phyloP scores from a whole-genome alignment of 2,113 vertebrate genomes.

The Struthidea cinerea region DNA sequence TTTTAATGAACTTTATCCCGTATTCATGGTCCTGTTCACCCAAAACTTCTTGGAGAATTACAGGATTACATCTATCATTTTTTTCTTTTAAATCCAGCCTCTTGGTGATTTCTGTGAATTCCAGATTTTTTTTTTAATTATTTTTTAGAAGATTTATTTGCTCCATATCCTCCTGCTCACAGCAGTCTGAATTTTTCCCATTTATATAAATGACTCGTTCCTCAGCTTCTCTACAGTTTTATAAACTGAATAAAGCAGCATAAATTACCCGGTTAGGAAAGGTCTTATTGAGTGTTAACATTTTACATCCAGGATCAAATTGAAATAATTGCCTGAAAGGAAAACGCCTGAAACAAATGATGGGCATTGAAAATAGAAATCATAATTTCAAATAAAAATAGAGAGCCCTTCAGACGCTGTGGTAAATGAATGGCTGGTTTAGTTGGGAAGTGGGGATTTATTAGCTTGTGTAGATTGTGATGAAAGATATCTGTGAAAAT shows the following conservation, averaged over 20 bases:
- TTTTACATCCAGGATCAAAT: neutral
- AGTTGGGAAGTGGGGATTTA: neutral
- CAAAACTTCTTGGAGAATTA: neutral
- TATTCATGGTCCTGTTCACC: neutral
- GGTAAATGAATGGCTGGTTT: neutral
- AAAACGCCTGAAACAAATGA: neutral
- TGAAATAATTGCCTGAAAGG: slow-evolving; percentile 28
- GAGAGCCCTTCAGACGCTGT: neutral
- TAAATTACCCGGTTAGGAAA: neutral
- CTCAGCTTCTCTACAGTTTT: neutral
- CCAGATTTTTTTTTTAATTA: neutral
- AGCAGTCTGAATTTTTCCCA: neutral
- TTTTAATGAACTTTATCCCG: neutral
- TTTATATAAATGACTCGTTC: neutral
- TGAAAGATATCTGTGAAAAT: slow-evolving; percentile 18
- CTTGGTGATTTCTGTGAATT: neutral
- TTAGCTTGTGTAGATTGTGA: neutral
- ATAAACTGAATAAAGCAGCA: neutral
- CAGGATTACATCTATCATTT: neutral
- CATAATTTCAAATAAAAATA: slow-evolving; percentile 13
- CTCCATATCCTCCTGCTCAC: neutral
- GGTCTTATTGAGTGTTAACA: neutral
- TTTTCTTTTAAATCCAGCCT: neutral
- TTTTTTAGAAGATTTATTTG: neutral
- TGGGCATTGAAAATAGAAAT: neutral